These are phyloP conservation scores for Meta bourneti DNA, from an alignment of 2,888 invertebrate species.

Conservation along the genomic window DNA sequence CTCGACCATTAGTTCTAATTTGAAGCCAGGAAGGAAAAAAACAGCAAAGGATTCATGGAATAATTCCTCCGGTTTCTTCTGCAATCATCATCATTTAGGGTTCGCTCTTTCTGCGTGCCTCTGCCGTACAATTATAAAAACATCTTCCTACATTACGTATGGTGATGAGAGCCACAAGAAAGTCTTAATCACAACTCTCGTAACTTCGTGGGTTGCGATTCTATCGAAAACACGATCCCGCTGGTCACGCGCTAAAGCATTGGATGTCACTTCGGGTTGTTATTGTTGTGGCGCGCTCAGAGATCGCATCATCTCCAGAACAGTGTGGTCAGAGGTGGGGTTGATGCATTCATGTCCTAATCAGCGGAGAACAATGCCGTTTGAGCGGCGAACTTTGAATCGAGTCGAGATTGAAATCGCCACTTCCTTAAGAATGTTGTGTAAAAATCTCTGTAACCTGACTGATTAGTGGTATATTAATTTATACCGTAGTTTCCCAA, in stretches of 20 bases:
- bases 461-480: no score
- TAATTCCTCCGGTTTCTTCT: conserved; percentile 57
- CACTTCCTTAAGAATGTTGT: no score
- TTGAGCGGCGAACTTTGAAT: no score
- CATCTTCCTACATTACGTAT: conserved; percentile 67
- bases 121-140: conserved; percentile 56
- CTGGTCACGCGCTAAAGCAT: conserved; percentile 51
- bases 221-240: conserved; percentile 58
- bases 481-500: no score
- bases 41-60: conserved; percentile 32
- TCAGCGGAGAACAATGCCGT: no score
- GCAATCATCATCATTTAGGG: conserved; percentile 59
- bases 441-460: no score
- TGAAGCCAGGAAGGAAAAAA: conserved; percentile 1
- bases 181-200: conserved; percentile 61
- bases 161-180: conserved; percentile 48
- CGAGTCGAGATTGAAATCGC: no score
- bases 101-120: conserved; percentile 50
- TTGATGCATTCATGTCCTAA: no score
- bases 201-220: conserved; percentile 62
- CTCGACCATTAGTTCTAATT: conserved; percentile 59
- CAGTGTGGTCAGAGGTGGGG: not conserved
- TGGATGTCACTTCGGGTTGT: not conserved
- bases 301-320: not conserved
- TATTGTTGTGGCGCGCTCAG: not conserved